A percentile compares a stretch with the other conserved stretches of the same genome.
phyloP scores from a whole-genome alignment of 1,140 invertebrate genomes.

The Eupristina koningsbergeri region DNA sequence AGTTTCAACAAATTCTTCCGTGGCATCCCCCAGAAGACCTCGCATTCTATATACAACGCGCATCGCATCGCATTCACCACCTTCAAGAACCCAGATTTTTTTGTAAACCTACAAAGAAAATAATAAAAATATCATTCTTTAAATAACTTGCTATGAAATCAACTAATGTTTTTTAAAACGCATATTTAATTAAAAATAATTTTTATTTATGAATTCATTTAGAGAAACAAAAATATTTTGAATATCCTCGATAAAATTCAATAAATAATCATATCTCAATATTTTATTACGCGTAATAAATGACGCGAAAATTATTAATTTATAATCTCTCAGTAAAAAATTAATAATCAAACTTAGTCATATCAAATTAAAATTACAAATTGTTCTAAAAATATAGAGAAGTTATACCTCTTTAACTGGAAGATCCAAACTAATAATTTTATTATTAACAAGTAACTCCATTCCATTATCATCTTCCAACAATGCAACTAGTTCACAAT shows the following conservation, averaged over 20 bases:
- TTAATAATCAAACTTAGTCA: too few relatives aligned
- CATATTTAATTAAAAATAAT: too few relatives aligned
- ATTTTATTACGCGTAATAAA: too few relatives aligned
- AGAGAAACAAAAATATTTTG: too few relatives aligned
- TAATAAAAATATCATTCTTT: not conserved
- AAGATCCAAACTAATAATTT: constrained; percentile 97
- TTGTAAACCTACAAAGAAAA: constrained; percentile 76
- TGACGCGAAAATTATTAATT: too few relatives aligned
- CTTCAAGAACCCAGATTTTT: constrained; percentile 89
- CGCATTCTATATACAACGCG: constrained; percentile 99
- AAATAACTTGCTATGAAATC: not conserved
- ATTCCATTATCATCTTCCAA: constrained; percentile 98
- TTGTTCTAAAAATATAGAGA: too few relatives aligned
- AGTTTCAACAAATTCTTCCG: constrained; percentile 98
- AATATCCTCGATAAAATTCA: too few relatives aligned
- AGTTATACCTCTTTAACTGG: constrained; percentile 89
- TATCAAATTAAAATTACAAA: too few relatives aligned
- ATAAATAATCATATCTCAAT: too few relatives aligned
- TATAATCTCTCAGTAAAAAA: too few relatives aligned
- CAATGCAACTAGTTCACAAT: constrained; percentile 96
- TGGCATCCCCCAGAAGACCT: constrained; percentile 96
- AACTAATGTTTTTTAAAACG: too few relatives aligned
- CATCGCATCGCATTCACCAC: constrained; percentile 93
- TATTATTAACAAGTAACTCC: constrained; percentile 98
- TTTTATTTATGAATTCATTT: too few relatives aligned